Evolutionary conservation across 2,797 vertebrate species (phyloP).

Genomic region (Schizopygopsis malacanthus): DNA sequence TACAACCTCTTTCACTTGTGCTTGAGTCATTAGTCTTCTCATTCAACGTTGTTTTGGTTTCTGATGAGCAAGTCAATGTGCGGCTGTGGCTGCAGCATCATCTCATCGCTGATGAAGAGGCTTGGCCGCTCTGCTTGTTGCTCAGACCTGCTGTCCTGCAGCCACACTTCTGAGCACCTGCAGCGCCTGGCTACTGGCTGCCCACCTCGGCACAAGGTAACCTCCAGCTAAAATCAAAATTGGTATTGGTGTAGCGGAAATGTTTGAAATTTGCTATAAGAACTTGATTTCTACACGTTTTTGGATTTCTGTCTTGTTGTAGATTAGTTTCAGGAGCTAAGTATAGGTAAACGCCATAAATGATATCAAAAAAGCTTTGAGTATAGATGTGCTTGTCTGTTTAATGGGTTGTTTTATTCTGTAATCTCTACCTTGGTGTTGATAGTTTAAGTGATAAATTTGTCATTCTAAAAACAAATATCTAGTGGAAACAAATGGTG

Average conservation of each 20-base stretch:
- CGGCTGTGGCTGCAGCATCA: slow-evolving; percentile 97
- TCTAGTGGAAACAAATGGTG: not conserved
- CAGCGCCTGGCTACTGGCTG: slow-evolving; percentile 91
- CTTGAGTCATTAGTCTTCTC: slow-evolving; percentile 5
- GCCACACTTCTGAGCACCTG: slow-evolving; percentile 94
- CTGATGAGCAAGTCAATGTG: slow-evolving; percentile 96
- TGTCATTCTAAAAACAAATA: not conserved
- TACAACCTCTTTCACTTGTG: not conserved
- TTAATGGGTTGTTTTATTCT: not conserved
- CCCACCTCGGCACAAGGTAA: slow-evolving; percentile 93
- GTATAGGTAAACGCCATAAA: not conserved
- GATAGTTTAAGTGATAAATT: not conserved
- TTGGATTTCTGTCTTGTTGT: not conserved
- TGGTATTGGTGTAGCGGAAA: not conserved
- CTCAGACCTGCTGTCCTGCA: slow-evolving; percentile 93
- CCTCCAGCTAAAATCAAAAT: slow-evolving; percentile 31
- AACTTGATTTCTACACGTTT: not conserved
- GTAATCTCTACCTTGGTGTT: not conserved
- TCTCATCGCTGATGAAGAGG: slow-evolving; percentile 99
- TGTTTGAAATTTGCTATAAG: not conserved
- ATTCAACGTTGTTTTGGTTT: slow-evolving; percentile 63
- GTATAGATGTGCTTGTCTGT: not conserved
- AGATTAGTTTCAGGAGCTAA: not conserved
- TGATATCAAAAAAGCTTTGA: not conserved
- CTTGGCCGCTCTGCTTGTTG: slow-evolving; percentile 96